Base-by-base conservation (phyloP, 2,888 invertebrate species). In the Plebejus argus region DNA sequence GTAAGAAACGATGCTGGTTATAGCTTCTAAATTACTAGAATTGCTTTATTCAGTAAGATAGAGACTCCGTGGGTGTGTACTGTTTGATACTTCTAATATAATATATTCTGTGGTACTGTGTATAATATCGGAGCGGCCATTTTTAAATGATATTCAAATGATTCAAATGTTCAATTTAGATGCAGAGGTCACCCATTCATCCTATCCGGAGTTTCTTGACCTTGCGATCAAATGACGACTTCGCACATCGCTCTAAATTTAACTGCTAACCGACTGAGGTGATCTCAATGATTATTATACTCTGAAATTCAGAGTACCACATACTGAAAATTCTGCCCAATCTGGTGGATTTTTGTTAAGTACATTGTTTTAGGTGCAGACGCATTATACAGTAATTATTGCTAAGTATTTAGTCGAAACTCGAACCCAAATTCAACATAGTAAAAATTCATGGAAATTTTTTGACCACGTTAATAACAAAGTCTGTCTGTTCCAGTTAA, bases 111-210 rank as follows among this genome's bases (percentile, higher is more conserved):
- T n/a, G n/a, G n/a, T n/a, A n/a, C n/a, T n/a, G n/a, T n/a, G n/a
- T n/a, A n/a, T n/a, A n/a, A n/a, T 23, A 3, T 10, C 10, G 12
- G 28, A 28, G 66, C 66, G 66, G 66, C 66, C 66, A 23, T 66
- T 66, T 28, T 66, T 23, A 45, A 45, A 23, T 72, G 72, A 45
- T 72, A 72, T 71, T 75, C 39, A 53, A 76, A 76, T 76, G 6
- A 72, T 71, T 75, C 39, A 53, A 76, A 76, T 76, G 6, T 33
- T 28, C 35, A 76, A 33, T 56, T 76, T 12, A 76, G 56, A 61
- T 76, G 61, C 61, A 76, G 76, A 56, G 76, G 76, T 76, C 76
- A 76, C 76, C 33, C 61, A 56, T 76, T 35, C 61, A 33, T 61
- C 33, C 28, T 18, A 76, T n/a, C 28, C 61, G 56, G 33, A 61